These are phyloP conservation scores for Ips nitidus DNA, from an alignment of 1,140 invertebrate species.

Conservation along the genomic window DNA sequence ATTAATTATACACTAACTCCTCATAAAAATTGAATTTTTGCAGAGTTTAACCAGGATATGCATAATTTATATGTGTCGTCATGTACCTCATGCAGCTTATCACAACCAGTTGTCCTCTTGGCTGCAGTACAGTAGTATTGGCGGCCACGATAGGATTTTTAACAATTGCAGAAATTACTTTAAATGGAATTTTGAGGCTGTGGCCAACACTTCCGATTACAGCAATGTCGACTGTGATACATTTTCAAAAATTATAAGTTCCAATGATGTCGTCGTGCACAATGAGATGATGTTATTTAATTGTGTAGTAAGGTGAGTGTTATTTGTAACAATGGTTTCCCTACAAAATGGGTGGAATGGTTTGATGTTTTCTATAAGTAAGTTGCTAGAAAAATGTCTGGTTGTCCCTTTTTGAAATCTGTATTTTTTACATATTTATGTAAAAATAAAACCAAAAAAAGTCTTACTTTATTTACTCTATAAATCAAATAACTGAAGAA, in stretches of 20 bases:
- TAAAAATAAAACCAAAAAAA: too few relatives aligned
- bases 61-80: conserved; percentile 83
- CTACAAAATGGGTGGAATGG: conserved; percentile 69
- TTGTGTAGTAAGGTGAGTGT: conserved; percentile 54
- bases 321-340: conserved; percentile 79
- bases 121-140: conserved; percentile 85
- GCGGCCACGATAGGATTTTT: conserved; percentile 77
- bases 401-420: background rate
- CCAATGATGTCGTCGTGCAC: too few relatives aligned
- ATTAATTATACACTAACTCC: background rate
- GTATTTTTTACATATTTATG: background rate
- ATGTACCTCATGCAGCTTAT: conserved; percentile 79
- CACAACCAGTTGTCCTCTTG: conserved; percentile 83
- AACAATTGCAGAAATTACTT: conserved; percentile 81
- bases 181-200: conserved; percentile 88
- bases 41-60: conserved; percentile 81
- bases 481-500: too few relatives aligned
- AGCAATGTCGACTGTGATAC: conserved; percentile 79
- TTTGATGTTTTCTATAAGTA: conserved; percentile 76
- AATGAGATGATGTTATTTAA: too few relatives aligned
- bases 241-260: conserved; percentile 73
- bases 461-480: too few relatives aligned
- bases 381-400: conserved; percentile 56
- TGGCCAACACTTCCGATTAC: conserved; percentile 79
- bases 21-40: conserved; percentile 34